These are phyloP conservation scores for Aporrectodea caliginosa DNA, from an alignment of 1,140 invertebrate species.

Conservation along the genomic window DNA sequence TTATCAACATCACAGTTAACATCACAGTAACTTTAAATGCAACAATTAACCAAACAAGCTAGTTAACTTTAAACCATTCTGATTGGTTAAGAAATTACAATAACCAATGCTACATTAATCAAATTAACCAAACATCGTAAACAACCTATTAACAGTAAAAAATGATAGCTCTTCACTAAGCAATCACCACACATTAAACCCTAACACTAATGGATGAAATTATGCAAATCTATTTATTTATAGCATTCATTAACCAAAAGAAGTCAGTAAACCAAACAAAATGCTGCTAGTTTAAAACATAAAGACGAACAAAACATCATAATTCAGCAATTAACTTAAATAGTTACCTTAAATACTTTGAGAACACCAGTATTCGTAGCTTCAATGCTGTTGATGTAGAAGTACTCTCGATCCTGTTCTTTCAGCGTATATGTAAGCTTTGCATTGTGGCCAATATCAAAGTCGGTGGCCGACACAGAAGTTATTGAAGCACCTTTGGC, in stretches of 20 bases:
- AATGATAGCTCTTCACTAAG: background rate
- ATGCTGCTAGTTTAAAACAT: background rate
- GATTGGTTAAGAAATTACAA: too few relatives aligned
- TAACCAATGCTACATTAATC: too few relatives aligned
- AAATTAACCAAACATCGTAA: too few relatives aligned
- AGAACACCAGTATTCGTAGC: slow-evolving; percentile 33
- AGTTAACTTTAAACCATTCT: too few relatives aligned
- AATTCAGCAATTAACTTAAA: background rate
- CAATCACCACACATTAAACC: background rate
- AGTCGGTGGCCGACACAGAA: slow-evolving; percentile 33
- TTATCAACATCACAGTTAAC: background rate
- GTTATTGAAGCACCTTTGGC: slow-evolving; percentile 67
- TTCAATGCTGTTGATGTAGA: slow-evolving; percentile 27
- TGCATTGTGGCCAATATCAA: slow-evolving; percentile 27
- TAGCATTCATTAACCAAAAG: background rate
- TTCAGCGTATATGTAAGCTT: slow-evolving; percentile 30
- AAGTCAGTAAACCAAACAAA: background rate
- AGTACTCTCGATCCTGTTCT: slow-evolving; percentile 29
- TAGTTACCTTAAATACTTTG: slow-evolving; percentile 29
- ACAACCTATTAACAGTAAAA: too few relatives aligned
- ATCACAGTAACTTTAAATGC: background rate
- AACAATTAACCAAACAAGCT: too few relatives aligned
- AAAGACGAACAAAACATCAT: background rate
- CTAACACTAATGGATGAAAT: background rate
- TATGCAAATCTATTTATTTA: background rate